Evolutionary conservation across 2,888 invertebrate genomes (phyloP), one percentile per base, ranked within the genome.

Genomic region (Leptodirus hochenwartii): DNA sequence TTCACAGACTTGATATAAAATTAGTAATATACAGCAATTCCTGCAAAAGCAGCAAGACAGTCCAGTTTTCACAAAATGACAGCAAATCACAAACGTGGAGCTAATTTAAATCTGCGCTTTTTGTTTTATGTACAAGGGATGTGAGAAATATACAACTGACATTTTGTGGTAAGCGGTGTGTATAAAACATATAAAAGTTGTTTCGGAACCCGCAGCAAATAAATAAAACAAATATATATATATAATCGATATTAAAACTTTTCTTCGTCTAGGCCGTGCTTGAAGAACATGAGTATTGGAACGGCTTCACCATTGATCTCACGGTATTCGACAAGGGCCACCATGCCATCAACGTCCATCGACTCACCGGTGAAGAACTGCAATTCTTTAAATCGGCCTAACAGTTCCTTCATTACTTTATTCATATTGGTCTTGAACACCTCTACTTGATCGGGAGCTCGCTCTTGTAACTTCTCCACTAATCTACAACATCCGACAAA

Each of bases 271-370:
- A 95, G 69, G 38, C 91, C 95, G 47, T 93, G 91, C 60, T 91
- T 93, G 63, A 88, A 88, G 61, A 90, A 88, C 80, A 91, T 85
- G 54, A 95, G 64, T 43, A 88, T 74, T 29, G 95, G 93, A 29
- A 77, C 66, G 41, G 75, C 75, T 3, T 70, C 65, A 29, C 81
- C 85, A 43, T 84, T 69, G 35, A 84, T 73, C 37, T 90, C 90
- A 53, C 88, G 75, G 59, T 91, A 95, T 56, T 91, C 91, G 59
- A 85, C 68, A 53, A 95, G 66, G 36, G 77, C 87, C n/a, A 95
- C 80, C 74, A 87, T 77, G 41, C 87, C 91, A 41, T 91, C 91
- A 37, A 79, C 75, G 47, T 87, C 88, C 84, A 85, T 85, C 9
- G 82, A 81, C 61, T 88, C 88, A 14, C 91, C 90, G 39, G 75